Conservation (phyloP, 2,113 vertebrate species). For the Sapayoa aenigma region DNA sequence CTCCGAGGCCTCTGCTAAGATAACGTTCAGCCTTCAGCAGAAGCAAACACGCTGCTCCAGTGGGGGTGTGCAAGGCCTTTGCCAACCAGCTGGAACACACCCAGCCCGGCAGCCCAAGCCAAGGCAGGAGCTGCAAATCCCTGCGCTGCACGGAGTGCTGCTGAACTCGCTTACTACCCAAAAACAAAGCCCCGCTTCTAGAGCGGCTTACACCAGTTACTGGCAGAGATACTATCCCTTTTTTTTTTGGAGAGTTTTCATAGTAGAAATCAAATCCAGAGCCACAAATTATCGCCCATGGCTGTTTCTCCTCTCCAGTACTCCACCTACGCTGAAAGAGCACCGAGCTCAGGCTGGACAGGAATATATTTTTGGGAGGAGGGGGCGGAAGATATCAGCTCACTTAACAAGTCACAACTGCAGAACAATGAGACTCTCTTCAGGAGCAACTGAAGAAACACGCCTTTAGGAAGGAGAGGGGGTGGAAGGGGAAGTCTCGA, state of each 20-base stretch:
- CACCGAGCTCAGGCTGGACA: neutral
- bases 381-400: neutral
- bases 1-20: slow-evolving; percentile 21
- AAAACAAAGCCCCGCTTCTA: neutral
- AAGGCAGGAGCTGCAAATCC: neutral
- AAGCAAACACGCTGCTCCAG: neutral
- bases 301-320: neutral
- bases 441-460: neutral
- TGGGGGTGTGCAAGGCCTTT: slow-evolving; percentile 32
- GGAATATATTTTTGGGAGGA: neutral
- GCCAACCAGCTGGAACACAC: slow-evolving; percentile 48
- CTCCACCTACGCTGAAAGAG: neutral
- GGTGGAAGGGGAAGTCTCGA: neutral
- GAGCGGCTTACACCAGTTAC: neutral
- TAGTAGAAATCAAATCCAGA: neutral
- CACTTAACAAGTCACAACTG: neutral
- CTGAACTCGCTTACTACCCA: neutral
- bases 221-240: neutral
- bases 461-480: neutral
- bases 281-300: neutral
- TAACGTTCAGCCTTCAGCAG: slow-evolving; percentile 52
- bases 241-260: neutral
- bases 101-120: slow-evolving; percentile 25
- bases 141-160: neutral
- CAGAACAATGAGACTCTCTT: neutral